Percentiles rank a stretch among this genome's conserved stretches.
Evolutionary conservation across 2,797 vertebrate genomes (phyloP).

Genomic region (Telmatherina bonti): DNA sequence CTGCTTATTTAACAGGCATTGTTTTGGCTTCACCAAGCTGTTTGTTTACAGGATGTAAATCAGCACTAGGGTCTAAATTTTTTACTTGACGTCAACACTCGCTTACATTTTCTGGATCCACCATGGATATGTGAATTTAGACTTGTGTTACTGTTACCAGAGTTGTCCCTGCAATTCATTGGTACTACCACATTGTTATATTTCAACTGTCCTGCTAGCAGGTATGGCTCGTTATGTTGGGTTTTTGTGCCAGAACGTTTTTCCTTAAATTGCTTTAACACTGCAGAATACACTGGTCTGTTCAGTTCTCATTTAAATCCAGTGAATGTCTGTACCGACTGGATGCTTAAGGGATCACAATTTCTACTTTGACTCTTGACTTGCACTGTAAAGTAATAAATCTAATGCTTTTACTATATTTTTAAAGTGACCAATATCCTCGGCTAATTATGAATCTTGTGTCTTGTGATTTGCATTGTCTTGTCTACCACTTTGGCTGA

Average conservation of each 20-base stretch:
- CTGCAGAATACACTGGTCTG: neutral
- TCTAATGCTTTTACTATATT: neutral
- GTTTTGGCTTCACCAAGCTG: slow-evolving; percentile 2
- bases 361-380: slow-evolving; percentile 1
- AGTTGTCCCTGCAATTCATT: neutral
- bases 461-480: neutral
- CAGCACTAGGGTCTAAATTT: neutral
- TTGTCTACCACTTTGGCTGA: slow-evolving; percentile 14
- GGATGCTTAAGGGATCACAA: neutral
- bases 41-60: slow-evolving; percentile 4
- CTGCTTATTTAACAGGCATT: neutral
- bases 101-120: neutral
- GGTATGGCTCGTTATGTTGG: neutral
- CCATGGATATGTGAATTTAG: neutral
- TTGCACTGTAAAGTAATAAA: slow-evolving; percentile 9
- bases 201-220: neutral
- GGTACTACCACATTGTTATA: neutral
- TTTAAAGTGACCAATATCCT: slow-evolving; percentile 12
- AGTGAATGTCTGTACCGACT: slow-evolving; percentile 2
- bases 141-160: neutral
- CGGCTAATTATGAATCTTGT: neutral
- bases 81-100: neutral
- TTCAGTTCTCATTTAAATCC: neutral
- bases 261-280: neutral
- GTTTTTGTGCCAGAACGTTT: neutral